Percentiles rank a stretch among this genome's conserved stretches.
Conservation (phyloP, 2,113 vertebrate genomes). For the Tupaia chinensis region DNA sequence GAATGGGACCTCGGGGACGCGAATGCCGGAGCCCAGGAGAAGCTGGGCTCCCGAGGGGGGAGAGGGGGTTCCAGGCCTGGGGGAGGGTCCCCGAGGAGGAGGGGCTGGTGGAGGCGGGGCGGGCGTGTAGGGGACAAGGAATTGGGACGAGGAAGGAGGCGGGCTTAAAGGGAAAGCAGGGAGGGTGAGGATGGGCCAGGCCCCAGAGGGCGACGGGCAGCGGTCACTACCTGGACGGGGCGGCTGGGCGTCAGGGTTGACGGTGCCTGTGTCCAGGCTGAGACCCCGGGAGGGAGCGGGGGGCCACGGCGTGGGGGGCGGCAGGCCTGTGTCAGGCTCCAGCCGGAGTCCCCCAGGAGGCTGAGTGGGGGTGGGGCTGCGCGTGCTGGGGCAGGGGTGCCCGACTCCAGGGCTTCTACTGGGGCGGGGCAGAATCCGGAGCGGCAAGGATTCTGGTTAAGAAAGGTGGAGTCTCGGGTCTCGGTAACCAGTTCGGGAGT, state of each 20-base stretch:
- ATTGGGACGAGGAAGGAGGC: background rate
- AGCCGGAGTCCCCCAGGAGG: background rate
- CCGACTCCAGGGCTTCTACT: background rate
- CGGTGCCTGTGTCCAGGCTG: background rate
- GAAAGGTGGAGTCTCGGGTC: background rate
- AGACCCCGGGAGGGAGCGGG: background rate
- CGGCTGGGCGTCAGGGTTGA: background rate
- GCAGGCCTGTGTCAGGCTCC: background rate
- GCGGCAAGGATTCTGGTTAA: background rate
- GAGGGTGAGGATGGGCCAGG: background rate
- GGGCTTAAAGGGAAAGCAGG: background rate
- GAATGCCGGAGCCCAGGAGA: background rate
- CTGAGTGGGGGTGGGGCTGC: background rate
- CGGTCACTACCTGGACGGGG: background rate
- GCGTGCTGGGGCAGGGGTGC: background rate
- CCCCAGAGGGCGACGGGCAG: background rate
- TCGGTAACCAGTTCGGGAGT: background rate
- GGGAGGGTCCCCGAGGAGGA: conserved; percentile 49
- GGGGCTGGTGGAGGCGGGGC: background rate
- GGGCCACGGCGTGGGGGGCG: conserved; percentile 37
- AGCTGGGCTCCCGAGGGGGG: background rate
- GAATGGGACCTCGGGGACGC: background rate
- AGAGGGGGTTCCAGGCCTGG: background rate
- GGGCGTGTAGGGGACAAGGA: background rate
- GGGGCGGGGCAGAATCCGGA: background rate